These are phyloP conservation scores for Chrysomallon squamiferum DNA, from an alignment of 1,140 invertebrate genomes.

Conservation along the genomic window DNA sequence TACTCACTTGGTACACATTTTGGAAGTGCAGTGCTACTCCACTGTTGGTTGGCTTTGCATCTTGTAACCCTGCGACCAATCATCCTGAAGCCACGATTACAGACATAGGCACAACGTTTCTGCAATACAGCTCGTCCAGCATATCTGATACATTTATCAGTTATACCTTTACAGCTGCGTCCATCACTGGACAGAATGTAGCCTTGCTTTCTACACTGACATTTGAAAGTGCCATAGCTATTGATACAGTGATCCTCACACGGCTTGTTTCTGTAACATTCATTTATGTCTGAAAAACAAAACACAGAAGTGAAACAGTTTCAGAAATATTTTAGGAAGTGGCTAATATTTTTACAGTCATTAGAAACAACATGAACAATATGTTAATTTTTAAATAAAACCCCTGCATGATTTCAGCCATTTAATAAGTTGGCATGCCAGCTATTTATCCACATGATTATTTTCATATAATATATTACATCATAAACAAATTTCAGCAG, in stretches of 20 bases:
- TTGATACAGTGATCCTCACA: conserved; percentile 47
- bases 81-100: conserved; percentile 12
- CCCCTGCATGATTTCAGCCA: too few species aligned
- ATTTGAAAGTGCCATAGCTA: conserved; percentile 22
- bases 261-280: conserved; percentile 70
- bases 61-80: conserved; percentile 15
- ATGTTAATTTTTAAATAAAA: too few species aligned
- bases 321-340: too few species aligned
- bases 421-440: too few species aligned
- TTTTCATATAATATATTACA: too few species aligned
- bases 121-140: too few species aligned
- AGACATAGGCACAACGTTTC: conserved; percentile 16
- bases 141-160: too few species aligned
- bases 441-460: too few species aligned
- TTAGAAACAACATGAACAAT: too few species aligned
- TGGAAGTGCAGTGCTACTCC: conserved; percentile 7
- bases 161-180: not conserved
- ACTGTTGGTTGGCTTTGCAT: conserved; percentile 18
- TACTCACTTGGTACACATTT: conserved; percentile 6
- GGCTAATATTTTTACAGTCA: too few species aligned
- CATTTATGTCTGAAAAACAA: conserved; percentile 69
- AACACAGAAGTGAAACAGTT: too few species aligned
- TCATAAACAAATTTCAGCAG: too few species aligned
- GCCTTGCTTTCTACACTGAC: not conserved
- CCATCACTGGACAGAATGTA: not conserved